Evolutionary conservation across 2,797 vertebrate genomes (phyloP), one percentile per base, ranked within the genome.

Genomic region (Poeciliopsis turneri): DNA sequence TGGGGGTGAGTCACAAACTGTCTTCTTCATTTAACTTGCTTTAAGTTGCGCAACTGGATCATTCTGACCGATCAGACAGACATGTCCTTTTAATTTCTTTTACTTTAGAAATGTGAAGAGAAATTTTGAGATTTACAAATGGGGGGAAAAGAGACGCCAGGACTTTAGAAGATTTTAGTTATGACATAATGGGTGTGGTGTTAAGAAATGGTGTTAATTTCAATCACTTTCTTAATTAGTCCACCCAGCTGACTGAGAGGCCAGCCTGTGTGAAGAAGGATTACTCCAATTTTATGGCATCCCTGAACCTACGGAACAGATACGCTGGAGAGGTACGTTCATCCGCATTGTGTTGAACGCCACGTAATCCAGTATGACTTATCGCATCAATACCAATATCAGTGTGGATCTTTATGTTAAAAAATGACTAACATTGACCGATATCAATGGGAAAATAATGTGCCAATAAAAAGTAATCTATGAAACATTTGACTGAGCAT

Each of bases 201-300:
- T 45, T 45, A n/a, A 70, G 28, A 41, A 25, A 69, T 13, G 20
- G 5, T 25, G 36, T 25, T 12, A 15, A 20, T 43, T 5, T 13
- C 39, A 12, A 15, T 45, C 23, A 45, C 30, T 75, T 78, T 84
- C 64, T 33, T 77, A 70, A 11, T 9, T 36, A 99, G 98, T 94
- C 93, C 77, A 97, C 97, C 25, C 98, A 99, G 91, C 95, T 99
- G 80, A 98, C 96, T 0, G 98, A 99, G 90, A 97, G 98, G 82
- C 98, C 98, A 1, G 95, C 97, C 6, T 99, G 98, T 72, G 97
- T 99, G 86, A 99, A 99, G 94, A 99, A 98, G 87, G 98, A 99
- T 90, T 99, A 99, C 89, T 99, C 98, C 91, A 99, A 97, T 92
- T 99, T 99, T 94, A 99, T 99, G 98, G 97, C 97, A 0, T 99